Conservation (phyloP, 2,113 vertebrate species). For the Oncorhynchus nerka region DNA sequence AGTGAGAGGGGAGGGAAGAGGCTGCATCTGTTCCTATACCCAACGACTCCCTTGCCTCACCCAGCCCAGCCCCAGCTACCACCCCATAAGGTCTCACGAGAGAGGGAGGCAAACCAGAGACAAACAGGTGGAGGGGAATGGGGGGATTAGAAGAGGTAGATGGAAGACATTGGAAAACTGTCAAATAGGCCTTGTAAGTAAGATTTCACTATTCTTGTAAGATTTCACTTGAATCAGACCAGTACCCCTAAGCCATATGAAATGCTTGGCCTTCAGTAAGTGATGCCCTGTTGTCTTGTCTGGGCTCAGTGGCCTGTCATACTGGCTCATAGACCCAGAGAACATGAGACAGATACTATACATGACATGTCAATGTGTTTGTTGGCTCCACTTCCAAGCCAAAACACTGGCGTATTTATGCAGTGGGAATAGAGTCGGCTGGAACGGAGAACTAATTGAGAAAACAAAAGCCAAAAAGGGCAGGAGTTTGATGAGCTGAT, state of each 20-base stretch:
- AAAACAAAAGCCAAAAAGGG: not conserved
- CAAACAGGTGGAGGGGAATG: constrained; percentile 58
- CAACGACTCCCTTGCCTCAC: constrained; percentile 63
- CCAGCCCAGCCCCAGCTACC: constrained; percentile 46
- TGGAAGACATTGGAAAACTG: constrained; percentile 41
- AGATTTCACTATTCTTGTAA: constrained; percentile 36
- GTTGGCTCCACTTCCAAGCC: constrained; percentile 27
- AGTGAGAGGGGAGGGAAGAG: constrained; percentile 22
- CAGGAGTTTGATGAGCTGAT: not conserved
- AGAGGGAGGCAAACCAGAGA: constrained; percentile 44
- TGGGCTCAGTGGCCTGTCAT: constrained; percentile 1
- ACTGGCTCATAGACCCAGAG: constrained; percentile 18
- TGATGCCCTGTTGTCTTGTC: constrained; percentile 21
- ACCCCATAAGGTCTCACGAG: constrained; percentile 70
- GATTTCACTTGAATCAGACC: constrained; percentile 46
- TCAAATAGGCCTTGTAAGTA: constrained; percentile 61
- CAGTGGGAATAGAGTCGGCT: not conserved
- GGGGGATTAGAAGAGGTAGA: constrained; percentile 53
- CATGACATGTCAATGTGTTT: not conserved
- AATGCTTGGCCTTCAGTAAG: constrained; percentile 37
- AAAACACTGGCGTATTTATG: not conserved
- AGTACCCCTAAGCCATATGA: constrained; percentile 41
- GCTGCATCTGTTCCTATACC: constrained; percentile 71
- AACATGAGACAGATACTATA: not conserved
- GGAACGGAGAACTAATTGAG: not conserved